A percentile compares a stretch with the other conserved stretches of the same genome.
These are phyloP conservation scores for Channallabes apus DNA, from an alignment of 2,797 vertebrate species.

Conservation along the genomic window DNA sequence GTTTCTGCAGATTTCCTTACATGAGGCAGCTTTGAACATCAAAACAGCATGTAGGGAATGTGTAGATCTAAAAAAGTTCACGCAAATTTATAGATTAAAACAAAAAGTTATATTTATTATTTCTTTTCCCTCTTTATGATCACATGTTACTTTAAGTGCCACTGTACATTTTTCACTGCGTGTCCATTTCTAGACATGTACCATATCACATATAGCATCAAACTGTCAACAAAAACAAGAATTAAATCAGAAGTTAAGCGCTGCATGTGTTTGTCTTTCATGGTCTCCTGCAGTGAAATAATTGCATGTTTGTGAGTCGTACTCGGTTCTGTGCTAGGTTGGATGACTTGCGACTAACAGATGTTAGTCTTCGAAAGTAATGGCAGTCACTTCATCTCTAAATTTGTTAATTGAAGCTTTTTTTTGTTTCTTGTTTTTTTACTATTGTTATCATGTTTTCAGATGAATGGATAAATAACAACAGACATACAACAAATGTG, in stretches of 20 bases:
- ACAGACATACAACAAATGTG: background rate
- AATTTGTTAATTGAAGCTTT: background rate
- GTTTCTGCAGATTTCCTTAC: too few relatives aligned
- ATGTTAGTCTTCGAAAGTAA: background rate
- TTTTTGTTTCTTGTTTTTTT: background rate
- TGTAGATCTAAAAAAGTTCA: too few relatives aligned
- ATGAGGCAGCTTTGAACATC: too few relatives aligned
- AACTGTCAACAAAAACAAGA: background rate
- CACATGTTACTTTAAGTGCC: background rate
- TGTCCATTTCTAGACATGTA: background rate
- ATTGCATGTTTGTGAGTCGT: background rate
- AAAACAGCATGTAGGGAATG: too few relatives aligned
- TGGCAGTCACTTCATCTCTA: background rate
- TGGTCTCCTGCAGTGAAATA: background rate
- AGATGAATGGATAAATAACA: background rate
- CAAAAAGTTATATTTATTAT: too few relatives aligned
- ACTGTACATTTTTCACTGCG: background rate
- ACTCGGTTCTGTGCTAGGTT: background rate
- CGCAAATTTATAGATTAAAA: too few relatives aligned
- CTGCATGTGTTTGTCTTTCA: background rate
- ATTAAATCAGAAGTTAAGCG: background rate
- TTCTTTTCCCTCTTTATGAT: too few relatives aligned
- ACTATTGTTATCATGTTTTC: background rate
- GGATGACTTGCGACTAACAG: background rate
- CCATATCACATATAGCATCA: background rate